Percentiles rank a stretch among this genome's conserved stretches.
Evolutionary conservation across 1,140 invertebrate species (phyloP).

Genomic region (Globodera rostochiensis): DNA sequence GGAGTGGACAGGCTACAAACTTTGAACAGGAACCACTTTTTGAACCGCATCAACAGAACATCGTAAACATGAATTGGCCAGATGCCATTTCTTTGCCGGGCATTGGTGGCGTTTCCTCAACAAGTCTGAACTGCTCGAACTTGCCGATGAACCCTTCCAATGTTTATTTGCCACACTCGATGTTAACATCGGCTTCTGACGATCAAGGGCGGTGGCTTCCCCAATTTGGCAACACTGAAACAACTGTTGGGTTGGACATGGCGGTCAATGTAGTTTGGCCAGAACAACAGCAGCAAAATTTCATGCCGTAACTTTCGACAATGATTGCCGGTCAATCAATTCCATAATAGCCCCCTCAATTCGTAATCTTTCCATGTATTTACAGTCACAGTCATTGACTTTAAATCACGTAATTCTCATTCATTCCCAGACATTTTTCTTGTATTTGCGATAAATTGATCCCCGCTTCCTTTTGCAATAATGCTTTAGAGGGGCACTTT

Average conservation of each 20-base stretch:
- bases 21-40: neutral
- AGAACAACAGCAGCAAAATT: conserved; percentile 2
- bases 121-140: neutral
- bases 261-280: neutral
- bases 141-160: neutral
- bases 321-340: neutral
- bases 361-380: neutral
- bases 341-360: no score
- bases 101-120: neutral
- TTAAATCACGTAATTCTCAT: neutral
- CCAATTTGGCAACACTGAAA: neutral
- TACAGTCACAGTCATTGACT: neutral
- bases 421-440: neutral
- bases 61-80: neutral
- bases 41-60: neutral
- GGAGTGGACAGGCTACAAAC: neutral
- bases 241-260: neutral
- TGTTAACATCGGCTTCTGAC: neutral
- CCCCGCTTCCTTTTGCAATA: neutral
- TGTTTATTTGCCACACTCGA: neutral
- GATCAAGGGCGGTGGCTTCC: neutral
- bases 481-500: neutral
- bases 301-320: neutral
- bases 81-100: neutral
- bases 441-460: neutral